Conservation (phyloP, 2,888 invertebrate species). For the Onthophagus sagittarius region DNA sequence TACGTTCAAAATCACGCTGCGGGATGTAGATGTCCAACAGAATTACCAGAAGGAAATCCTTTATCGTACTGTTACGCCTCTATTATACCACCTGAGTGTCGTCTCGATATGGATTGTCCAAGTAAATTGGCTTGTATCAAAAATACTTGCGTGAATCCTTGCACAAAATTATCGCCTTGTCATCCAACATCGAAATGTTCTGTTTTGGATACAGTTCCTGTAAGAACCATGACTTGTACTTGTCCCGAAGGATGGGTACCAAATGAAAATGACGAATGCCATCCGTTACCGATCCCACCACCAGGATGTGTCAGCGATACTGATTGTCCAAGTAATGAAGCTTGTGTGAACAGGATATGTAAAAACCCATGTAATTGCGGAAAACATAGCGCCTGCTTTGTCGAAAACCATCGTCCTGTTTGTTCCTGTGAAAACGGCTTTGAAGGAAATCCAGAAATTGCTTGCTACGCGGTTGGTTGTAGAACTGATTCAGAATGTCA, state of each 20-base stretch:
- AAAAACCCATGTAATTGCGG: slow-evolving; percentile 87
- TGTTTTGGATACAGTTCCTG: slow-evolving; percentile 80
- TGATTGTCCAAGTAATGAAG: slow-evolving; percentile 74
- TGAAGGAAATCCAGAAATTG: slow-evolving; percentile 81
- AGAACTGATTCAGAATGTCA: slow-evolving; percentile 79
- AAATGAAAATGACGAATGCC: slow-evolving; percentile 74
- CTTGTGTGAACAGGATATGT: slow-evolving; percentile 83
- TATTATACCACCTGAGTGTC: slow-evolving; percentile 62
- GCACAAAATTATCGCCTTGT: slow-evolving; percentile 72
- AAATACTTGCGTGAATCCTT: slow-evolving; percentile 75
- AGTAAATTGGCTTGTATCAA: slow-evolving; percentile 76
- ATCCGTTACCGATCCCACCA: slow-evolving; percentile 64
- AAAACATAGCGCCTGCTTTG: slow-evolving; percentile 74
- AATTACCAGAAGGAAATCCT: slow-evolving; percentile 76
- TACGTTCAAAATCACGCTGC: slow-evolving; percentile 76
- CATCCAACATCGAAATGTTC: slow-evolving; percentile 70
- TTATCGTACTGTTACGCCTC: slow-evolving; percentile 67
- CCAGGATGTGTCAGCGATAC: slow-evolving; percentile 74
- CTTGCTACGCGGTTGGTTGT: slow-evolving; percentile 79
- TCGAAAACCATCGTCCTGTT: slow-evolving; percentile 79
- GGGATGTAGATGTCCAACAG: slow-evolving; percentile 77
- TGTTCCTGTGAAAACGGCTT: slow-evolving; percentile 82
- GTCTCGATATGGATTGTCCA: slow-evolving; percentile 74
- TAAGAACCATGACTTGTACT: slow-evolving; percentile 83
- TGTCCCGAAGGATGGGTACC: slow-evolving; percentile 84